Evolutionary conservation across 2,113 vertebrate species (phyloP), one percentile per base, ranked within the genome.

Genomic region (Apodemus speciosus): DNA sequence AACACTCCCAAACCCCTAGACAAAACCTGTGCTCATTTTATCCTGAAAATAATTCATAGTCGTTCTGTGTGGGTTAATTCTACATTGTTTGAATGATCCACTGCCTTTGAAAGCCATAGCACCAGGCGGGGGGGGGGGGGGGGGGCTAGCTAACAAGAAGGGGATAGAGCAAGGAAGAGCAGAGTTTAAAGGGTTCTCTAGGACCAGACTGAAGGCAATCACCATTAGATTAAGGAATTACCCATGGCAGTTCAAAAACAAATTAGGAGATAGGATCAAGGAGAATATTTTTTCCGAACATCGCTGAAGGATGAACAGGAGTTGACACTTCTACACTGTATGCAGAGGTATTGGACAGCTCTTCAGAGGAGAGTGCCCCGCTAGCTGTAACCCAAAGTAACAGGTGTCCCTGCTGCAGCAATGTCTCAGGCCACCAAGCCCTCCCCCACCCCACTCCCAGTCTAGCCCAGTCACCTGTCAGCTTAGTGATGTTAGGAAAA

Each of bases 171-270:
- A n/a, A 64, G 49, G 58, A 73, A 75, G 21, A 27, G 32, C 3
- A 64, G 60, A 15, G 40, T 58, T 80, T 18, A 73, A 87, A 56
- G 2, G 4, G n/a, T 25, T 35, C 27, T 32, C 73, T 25, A 32
- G 66, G 75, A 32, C 38, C 80, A 66, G 73, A 11, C 56, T 20
- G 13, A 20, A 4, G 35, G 40, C 6, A 53, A 58, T 25, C 49
- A 38, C 58, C 68, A 21, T 58, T 90, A 83, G 68, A 93, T 81
- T 49, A 90, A 76, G 68, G 75, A 66, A 38, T 81, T 46, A 23
- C 5, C 87, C 9, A 27, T 25, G 46, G 46, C 20, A 76, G 81
- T 93, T 86, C 9, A 20, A 38, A 69, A 81, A 81, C 66, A 80
- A 5, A 58, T 6, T 56, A 72, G 38, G 38, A 81, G 46, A 43